Base-by-base conservation (phyloP, 2,888 invertebrate species). In the Schizotus pectinicornis region DNA sequence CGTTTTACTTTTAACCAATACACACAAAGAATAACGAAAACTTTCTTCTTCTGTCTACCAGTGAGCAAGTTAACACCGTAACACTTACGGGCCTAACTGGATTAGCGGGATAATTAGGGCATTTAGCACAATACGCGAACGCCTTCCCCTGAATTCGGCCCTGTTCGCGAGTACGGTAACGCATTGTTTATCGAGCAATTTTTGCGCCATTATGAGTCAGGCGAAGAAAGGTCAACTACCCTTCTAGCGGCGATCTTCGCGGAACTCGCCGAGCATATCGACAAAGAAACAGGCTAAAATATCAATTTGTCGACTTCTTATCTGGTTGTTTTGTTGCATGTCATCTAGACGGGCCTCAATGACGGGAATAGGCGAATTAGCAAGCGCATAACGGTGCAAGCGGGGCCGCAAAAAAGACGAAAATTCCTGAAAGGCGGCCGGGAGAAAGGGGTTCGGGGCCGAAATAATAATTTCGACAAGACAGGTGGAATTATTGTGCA, bases 161-260 rank as follows among this genome's bases (percentile, higher is more conserved):
- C 22, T 22, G 22, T 22, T 22, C 22, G 22, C 22, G 22, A 22
- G 22, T 22, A 22, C 7, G n/a, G n/a, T 11, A 38, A 37, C 31
- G 36, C 38, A 48, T 48, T 48, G 37, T 38, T 22, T 48, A 38
- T 51, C 46, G 14, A 3, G 13, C 39, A 42, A 50, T 22, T 38
- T 41, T 55, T 37, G 36, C 49, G 55, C 55, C 47, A 49, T 49
- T 49, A 56, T 49, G 49, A 49, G 48, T 55, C 41, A 55, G 55
- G 33, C 30, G 31, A 9, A 35, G 11, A 56, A 42, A 56, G 55
- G 55, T 56, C 55, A 56, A 56, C 36, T 56, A 56, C 55, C 49
- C 49, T 37, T 49, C 35, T 42, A 48, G 42, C 36, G 7, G 12
- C 45, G 22, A 22, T 22, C 22, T 22, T 22, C 22, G 22, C 22